These are phyloP conservation scores for Drosophila nigricruria DNA, from an alignment of 2,888 invertebrate species.

Conservation along the genomic window DNA sequence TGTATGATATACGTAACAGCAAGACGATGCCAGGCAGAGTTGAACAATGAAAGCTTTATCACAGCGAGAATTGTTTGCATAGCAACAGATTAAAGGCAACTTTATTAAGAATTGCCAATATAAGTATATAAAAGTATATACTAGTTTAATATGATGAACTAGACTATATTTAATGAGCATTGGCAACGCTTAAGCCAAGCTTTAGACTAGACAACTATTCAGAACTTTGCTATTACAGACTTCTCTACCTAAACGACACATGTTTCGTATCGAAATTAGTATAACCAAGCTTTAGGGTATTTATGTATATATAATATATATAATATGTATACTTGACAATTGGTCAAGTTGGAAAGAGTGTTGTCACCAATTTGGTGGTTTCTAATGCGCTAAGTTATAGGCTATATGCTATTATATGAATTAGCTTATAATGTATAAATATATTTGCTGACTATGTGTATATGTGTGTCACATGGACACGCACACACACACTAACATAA, in stretches of 20 bases:
- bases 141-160: background rate
- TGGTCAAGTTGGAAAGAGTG: slow-evolving; percentile 32
- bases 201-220: background rate
- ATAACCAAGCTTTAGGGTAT: background rate
- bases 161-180: background rate
- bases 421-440: background rate
- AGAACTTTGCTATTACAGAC: background rate
- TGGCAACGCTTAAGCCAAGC: too few species aligned
- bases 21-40: background rate
- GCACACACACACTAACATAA: slow-evolving; percentile 52
- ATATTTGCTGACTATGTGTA: slow-evolving; percentile 23
- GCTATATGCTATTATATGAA: slow-evolving; percentile 28
- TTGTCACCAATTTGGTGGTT: slow-evolving; percentile 31
- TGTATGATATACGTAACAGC: background rate
- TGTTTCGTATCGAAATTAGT: background rate
- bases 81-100: background rate
- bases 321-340: slow-evolving; percentile 15
- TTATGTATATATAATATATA: background rate
- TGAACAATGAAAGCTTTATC: background rate
- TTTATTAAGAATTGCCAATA: background rate
- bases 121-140: background rate
- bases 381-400: slow-evolving; percentile 45
- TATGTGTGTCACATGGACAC: slow-evolving; percentile 22
- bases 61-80: background rate
- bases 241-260: background rate